These are phyloP conservation scores for Agonum fuliginosum DNA, from an alignment of 2,888 invertebrate species.

Conservation along the genomic window DNA sequence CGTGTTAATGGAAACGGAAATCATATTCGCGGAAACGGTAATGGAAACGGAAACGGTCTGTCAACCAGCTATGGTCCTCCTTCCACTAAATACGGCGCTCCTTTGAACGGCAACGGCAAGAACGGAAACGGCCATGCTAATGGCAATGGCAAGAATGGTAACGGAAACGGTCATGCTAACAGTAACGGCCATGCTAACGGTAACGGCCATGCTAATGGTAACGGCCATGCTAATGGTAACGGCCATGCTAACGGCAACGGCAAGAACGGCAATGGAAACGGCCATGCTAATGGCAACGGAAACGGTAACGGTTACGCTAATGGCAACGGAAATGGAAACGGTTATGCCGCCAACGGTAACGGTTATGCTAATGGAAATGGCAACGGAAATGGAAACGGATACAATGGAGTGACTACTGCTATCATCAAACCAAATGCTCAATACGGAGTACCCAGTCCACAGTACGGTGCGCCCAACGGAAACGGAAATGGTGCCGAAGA, in stretches of 20 bases:
- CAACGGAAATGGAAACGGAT: no score
- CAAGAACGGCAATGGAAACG: conserved; percentile 49
- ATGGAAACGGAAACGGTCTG: conserved; percentile 60
- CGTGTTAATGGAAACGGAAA: conserved; percentile 65
- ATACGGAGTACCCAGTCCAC: not conserved
- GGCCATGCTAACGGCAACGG: conserved; percentile 61
- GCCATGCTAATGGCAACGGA: conserved; percentile 62
- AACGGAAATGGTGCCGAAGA: conserved; percentile 53
- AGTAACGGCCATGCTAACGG: conserved; percentile 62
- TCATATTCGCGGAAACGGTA: conserved; percentile 65
- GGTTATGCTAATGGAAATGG: conserved; percentile 50
- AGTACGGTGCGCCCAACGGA: conserved; percentile 45
- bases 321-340: conserved; percentile 61
- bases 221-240: conserved; percentile 63
- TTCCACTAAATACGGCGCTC: conserved; percentile 62
- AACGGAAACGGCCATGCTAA: conserved; percentile 51
- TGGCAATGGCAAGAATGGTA: conserved; percentile 62
- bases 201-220: conserved; percentile 62
- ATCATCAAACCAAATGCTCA: no score
- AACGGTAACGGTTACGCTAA: no score
- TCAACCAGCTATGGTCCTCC: conserved; percentile 62
- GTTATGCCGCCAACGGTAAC: conserved; percentile 46
- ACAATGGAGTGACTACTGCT: no score
- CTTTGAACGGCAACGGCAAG: conserved; percentile 58
- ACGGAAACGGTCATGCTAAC: conserved; percentile 63